These are phyloP conservation scores for Poecilia wingei DNA, from an alignment of 2,797 vertebrate species.

Conservation along the genomic window DNA sequence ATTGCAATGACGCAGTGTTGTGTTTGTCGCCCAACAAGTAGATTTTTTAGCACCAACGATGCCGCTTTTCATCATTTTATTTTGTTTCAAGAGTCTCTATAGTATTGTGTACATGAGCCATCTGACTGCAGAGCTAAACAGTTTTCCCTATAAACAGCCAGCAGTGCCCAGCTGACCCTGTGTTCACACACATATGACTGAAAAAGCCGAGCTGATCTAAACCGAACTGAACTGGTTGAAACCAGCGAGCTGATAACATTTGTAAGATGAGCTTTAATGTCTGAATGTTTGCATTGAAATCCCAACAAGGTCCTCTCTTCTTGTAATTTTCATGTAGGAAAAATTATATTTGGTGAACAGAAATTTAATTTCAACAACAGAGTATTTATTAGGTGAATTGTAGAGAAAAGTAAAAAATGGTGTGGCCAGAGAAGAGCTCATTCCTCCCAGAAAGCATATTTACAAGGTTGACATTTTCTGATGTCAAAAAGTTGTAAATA, in stretches of 20 bases:
- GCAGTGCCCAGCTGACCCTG: not conserved
- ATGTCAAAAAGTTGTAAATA: not conserved
- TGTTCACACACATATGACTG: not conserved
- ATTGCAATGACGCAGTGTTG: not conserved
- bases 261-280: not conserved
- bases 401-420: not conserved
- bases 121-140: not conserved
- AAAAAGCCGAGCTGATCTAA: conserved; percentile 1
- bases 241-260: not conserved
- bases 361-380: not conserved
- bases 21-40: not conserved
- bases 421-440: not conserved
- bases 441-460: not conserved
- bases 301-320: not conserved
- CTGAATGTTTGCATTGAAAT: not conserved
- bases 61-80: not conserved
- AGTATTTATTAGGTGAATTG: not conserved
- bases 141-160: not conserved
- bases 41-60: not conserved
- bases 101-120: not conserved
- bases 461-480: not conserved
- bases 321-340: not conserved
- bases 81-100: not conserved
- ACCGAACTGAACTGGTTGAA: conserved; percentile 1
- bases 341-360: not conserved